Base-by-base conservation (phyloP, 1,140 invertebrate genomes). In the Pseudobourletiella spinata region DNA sequence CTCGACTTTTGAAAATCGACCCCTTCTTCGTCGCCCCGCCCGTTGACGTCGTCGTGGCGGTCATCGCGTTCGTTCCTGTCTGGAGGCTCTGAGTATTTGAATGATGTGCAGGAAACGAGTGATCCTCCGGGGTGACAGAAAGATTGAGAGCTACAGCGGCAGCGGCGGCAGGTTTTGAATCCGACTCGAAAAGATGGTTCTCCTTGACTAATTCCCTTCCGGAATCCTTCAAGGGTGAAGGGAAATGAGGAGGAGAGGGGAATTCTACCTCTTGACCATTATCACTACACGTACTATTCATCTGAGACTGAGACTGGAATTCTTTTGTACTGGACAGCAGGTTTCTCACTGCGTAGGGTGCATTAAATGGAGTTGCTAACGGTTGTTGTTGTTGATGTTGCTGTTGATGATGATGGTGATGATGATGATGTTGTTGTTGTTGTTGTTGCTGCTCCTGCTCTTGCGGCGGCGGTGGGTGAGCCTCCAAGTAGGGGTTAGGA, bases 1-100 rank as follows among this genome's bases (percentile, higher is more conserved):
- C 57, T 1, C 48, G 32, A 71, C 87, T 90, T 72, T 93, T 92
- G 72, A 93, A 93, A 72, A 93, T 91, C 71, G 88, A 90, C 50
- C 87, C 86, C 73, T 91, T 90, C 71, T 88, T 90, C 60, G 85
- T 83, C 1, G 82, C 82, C 55, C 35, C 35, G n/a, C 35, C 35
- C 8, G 8, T 39, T 11, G 43, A 20, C 6, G n/a, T 46, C 24
- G 43, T 46, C n/a, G n/a, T n/a, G n/a, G n/a, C n/a, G n/a, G n/a
- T n/a, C n/a, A n/a, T n/a, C n/a, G 4, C 6, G n/a, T 39, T 39
- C n/a, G 44, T 46, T 18, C 22, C 22, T 51, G 15, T 14, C 15
- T 24, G 4, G 3, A 6, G 16, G 28, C 22, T 8, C 15, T 46
- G 44, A 51, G 48, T 6, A 51, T 6, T 22, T 39, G 32, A 11